These are phyloP conservation scores for Daubentonia madagascariensis DNA, from an alignment of 2,113 vertebrate genomes.

Conservation along the genomic window DNA sequence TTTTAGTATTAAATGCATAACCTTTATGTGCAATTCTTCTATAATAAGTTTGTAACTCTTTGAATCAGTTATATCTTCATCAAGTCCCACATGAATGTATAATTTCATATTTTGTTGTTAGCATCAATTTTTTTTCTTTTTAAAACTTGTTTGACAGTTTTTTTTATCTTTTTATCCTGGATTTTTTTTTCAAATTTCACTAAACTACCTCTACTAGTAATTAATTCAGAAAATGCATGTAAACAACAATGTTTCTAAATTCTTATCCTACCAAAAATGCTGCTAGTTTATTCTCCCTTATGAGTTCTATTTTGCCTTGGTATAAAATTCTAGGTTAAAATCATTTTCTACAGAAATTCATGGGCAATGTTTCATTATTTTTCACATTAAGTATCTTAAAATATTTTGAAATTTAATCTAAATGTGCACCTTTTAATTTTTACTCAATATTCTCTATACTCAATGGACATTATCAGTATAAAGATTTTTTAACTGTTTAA, in stretches of 20 bases:
- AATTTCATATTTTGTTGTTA: background rate
- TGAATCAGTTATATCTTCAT: background rate
- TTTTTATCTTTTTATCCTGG: background rate
- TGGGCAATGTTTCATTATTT: background rate
- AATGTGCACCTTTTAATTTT: background rate
- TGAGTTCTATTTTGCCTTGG: background rate
- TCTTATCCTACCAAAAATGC: background rate
- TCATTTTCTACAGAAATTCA: background rate
- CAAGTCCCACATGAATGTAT: background rate
- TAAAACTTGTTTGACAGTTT: background rate
- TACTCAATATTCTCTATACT: background rate
- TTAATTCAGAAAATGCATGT: background rate
- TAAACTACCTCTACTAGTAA: background rate
- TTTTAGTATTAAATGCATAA: background rate
- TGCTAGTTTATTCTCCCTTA: background rate
- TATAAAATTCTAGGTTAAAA: background rate
- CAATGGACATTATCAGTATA: background rate
- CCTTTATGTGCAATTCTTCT: background rate
- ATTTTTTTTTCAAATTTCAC: background rate
- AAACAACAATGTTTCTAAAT: background rate
- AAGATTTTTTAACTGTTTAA: background rate
- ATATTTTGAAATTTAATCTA: background rate
- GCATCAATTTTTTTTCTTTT: background rate
- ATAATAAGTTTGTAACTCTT: background rate
- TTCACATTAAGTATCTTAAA: background rate